Evolutionary conservation across 2,888 invertebrate genomes (phyloP), one percentile per base, ranked within the genome.

Genomic region (Chloroclystis v-ata): DNA sequence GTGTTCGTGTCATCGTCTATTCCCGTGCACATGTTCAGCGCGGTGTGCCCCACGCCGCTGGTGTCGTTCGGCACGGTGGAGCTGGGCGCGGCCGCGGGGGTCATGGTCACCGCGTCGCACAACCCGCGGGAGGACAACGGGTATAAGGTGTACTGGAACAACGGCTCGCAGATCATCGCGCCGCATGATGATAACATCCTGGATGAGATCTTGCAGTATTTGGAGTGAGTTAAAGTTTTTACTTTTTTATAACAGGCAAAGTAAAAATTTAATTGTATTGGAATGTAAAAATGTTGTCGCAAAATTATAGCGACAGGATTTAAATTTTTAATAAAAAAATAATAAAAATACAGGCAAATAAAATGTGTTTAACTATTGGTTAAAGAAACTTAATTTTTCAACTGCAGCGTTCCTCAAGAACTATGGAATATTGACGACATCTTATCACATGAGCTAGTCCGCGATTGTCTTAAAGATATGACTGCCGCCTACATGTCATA

Each of bases 61-160:
- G 93, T 99, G 24, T 95, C 99, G 0, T 99, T 94, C 78, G 92
- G 93, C 0, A 94, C 97, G 0, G 85, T 89, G 1, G 87, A 92
- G 54, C 91, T 92, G 48, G 90, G 92, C 11, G 94, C 95, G 44
- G 92, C 92, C 1, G 95, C 94, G 28, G 98, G 98, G 0, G 91
- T 98, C 4, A 97, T 98, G 95, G 92, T 98, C 4, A 98, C 98
- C 0, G 98, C 98, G 0, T 97, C 97, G 0, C 98, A 98, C 69
- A 98, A 98, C 82, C 98, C 97, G 0, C 97, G 96, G 72, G 93
- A 97, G 20, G 97, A 98, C 71, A 98, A 98, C 72, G 98, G 98
- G 1, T 99, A 98, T 72, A 99, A 99, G 88, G 98, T 98, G 4
- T 99, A 98, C 76, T 98, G 97, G 93, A 87, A 90, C 6, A 99